Evolutionary conservation across 2,888 invertebrate species (phyloP).

Genomic region (Azorinus chamasolen): DNA sequence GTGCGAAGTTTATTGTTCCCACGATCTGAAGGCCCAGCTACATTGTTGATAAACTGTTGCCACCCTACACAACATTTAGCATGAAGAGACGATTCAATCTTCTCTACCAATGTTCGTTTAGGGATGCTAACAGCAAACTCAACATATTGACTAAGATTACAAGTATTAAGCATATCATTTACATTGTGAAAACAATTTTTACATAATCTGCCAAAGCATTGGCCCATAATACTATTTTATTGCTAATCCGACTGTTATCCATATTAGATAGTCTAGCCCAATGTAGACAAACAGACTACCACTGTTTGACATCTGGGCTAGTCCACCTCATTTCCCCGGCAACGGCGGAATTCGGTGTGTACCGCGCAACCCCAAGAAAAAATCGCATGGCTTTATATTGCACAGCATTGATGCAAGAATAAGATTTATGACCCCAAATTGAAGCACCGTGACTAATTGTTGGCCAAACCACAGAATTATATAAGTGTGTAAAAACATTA

Average conservation of each 20-base stretch:
- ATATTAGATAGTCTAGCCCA: neutral
- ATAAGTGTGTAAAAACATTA: slow-evolving; percentile 2
- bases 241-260: neutral
- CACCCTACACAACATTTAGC: too few species aligned
- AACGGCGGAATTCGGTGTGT: too few species aligned
- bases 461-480: too few species aligned
- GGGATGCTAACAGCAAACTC: too few species aligned
- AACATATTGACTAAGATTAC: too few species aligned
- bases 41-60: too few species aligned
- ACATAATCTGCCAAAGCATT: too few species aligned
- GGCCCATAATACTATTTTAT: neutral
- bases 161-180: neutral
- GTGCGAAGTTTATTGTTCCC: too few species aligned
- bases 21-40: neutral
- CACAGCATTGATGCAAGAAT: neutral
- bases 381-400: slow-evolving; percentile 5
- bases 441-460: too few species aligned
- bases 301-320: neutral
- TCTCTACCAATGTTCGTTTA: too few species aligned
- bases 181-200: neutral
- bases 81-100: too few species aligned
- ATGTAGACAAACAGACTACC: neutral
- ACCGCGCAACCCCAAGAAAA: slow-evolving; percentile 1
- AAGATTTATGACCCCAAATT: neutral
- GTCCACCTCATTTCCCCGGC: neutral